Evolutionary conservation across 2,113 vertebrate genomes (phyloP), one percentile per base, ranked within the genome.

Genomic region (Lagopus muta): DNA sequence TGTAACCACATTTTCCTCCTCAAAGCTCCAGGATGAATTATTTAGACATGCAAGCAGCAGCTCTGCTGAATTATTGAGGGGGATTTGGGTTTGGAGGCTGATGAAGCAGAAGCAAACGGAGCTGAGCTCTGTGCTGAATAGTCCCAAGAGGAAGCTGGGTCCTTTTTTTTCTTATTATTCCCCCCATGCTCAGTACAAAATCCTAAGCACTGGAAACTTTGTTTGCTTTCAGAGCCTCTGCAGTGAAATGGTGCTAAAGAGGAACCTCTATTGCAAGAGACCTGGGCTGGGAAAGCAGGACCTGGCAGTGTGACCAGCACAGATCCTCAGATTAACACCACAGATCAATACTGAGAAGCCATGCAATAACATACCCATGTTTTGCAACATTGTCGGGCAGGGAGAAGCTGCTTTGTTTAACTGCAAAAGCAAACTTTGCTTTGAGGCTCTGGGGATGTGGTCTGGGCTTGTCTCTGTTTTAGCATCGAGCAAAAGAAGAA

Each of bases 41-140:
- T 97, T 96, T 40, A 96, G 16, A 22, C 50, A 43, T 3, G 61
- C 38, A 78, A 34, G 25, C 64, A 28, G 89, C 79, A 60, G 90
- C 77, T 93, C 87, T 5, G 42, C 88, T 97, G 94, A 96, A 94
- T 97, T 95, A 94, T 97, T 96, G 72, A 96, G 88, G 82, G 58
- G 80, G 80, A 74, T 83, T 89, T 61, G 81, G 74, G 85, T 94
- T 67, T 32, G 73, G 65, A 75, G 70, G 76, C 93, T 48, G 80
- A 92, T 19, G 79, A 92, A 91, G 95, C 91, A 83, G 92, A 95
- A 95, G 92, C 16, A 10, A 55, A 38, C 13, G 1, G 71, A 73
- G 85, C 75, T 12, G 38, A 91, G 81, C 75, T 58, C 82, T 43
- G 27, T 54, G 13, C 1, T 3, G 91, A 94, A 57, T 4, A 85